Conservation (phyloP, 53 echinoderm and acorn worm species). For the Echinometra lucunter region DNA sequence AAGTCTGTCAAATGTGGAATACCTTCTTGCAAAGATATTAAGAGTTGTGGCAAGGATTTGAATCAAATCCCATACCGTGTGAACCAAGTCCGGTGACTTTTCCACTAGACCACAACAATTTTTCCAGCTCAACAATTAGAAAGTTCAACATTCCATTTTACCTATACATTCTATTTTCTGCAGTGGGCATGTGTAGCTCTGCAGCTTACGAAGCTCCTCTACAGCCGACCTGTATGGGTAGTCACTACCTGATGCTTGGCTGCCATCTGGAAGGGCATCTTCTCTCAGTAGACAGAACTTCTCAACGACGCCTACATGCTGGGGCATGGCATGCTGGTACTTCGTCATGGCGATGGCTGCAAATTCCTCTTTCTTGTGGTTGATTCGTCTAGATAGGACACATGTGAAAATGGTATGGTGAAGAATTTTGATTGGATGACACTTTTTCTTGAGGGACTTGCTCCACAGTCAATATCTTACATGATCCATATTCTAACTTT, state of each 20-base stretch:
- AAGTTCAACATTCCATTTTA: conserved; percentile 49
- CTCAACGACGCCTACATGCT: conserved; percentile 89
- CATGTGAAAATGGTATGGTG: neutral
- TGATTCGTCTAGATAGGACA: conserved; percentile 76
- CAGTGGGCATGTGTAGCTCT: conserved; percentile 85
- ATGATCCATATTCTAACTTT: too few relatives aligned
- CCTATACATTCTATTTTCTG: conserved; percentile 97
- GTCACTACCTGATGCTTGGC: neutral
- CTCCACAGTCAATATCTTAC: too few relatives aligned
- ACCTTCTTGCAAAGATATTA: too few relatives aligned
- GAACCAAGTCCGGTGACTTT: too few relatives aligned
- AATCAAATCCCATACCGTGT: too few relatives aligned
- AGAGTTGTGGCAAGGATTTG: too few relatives aligned
- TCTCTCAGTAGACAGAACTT: conserved; percentile 86
- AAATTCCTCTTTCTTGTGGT: conserved; percentile 77
- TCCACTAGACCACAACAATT: too few relatives aligned
- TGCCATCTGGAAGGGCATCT: conserved; percentile 55
- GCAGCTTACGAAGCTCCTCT: conserved; percentile 81
- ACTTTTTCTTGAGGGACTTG: too few relatives aligned
- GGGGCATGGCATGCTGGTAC: conserved; percentile 89
- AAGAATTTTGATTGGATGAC: too few relatives aligned
- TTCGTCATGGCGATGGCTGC: conserved; percentile 95
- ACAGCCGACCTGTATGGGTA: conserved; percentile 91
- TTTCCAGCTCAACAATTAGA: too few relatives aligned
- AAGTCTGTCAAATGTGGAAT: too few relatives aligned